Evolutionary conservation across 1,140 invertebrate genomes (phyloP), one percentile per base, ranked within the genome.

Genomic region (Rhyzopertha dominica): DNA sequence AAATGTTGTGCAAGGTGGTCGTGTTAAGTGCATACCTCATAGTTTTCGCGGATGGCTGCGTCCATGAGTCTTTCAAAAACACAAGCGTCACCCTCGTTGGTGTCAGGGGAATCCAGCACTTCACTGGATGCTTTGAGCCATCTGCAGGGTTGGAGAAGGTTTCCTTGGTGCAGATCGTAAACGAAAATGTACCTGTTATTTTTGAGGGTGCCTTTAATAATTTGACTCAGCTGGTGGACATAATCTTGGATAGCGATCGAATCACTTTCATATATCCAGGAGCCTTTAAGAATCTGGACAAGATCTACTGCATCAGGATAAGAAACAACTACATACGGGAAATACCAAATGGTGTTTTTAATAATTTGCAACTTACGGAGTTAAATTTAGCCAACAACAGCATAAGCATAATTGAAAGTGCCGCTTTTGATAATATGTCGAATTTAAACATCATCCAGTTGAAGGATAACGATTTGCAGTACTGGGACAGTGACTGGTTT

Each of bases 111-210:
- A 43, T 63, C 8, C 50, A 56, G 31, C 49, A 34, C 4, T 51
- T 65, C 9, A 56, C 45, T 16, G 63, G 63, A n/a, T 65, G 63
- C 46, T 59, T 65, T 22, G 52, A 56, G 28, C 59, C 59, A 5
- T 49, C 36, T 5, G 59, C 56, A 16, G 19, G 13, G 16, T 32
- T 65, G 9, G 47, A 61, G 22, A 58, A 56, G 35, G 58, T 61
- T 2, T 56, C 59, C 4, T 54, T 49, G 14, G 56, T 65, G 20
- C 57, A 61, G 32, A 62, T 65, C 8, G 49, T 57, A 1, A 54
- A 65, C 40, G 51, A 62, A 47, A 50, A 46, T 16, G 55, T 65
- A 12, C 57, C 61, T n/a, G 44, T 56, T 13, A 37, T 65, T 8
- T 61, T 53, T 31, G 53, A 51, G 32, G 53, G 52, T 13, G 53